Evolutionary conservation across 2,888 invertebrate species (phyloP).

Genomic region (Brachypterus glaber): DNA sequence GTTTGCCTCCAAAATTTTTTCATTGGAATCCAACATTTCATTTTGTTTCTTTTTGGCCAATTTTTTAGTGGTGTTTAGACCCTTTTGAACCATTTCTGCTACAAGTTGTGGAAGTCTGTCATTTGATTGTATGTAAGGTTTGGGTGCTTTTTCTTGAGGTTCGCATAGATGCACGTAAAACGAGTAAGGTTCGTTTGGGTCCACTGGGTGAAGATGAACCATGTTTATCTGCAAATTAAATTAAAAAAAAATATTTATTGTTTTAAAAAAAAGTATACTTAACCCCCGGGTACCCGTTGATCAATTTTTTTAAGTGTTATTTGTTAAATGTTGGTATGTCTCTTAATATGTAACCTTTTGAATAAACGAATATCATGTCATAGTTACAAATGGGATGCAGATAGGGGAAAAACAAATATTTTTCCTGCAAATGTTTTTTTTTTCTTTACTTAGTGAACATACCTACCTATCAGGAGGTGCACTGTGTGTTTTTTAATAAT

Average conservation of each 20-base stretch:
- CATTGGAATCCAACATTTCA: constrained; percentile 10
- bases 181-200: constrained; percentile 28
- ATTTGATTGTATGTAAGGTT: constrained; percentile 27
- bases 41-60: constrained; percentile 12
- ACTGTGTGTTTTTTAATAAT: too few species aligned
- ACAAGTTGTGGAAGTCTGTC: constrained; percentile 33
- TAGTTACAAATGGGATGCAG: too few species aligned
- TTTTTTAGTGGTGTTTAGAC: constrained; percentile 28
- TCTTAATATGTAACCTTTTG: too few species aligned
- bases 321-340: too few species aligned
- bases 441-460: too few species aligned
- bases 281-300: too few species aligned
- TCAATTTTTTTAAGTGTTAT: too few species aligned
- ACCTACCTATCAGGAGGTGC: too few species aligned
- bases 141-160: constrained; percentile 33
- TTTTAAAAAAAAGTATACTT: too few species aligned
- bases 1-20: constrained; percentile 7
- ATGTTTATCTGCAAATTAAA: constrained; percentile 35
- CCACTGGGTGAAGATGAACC: constrained; percentile 35
- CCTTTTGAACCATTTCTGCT: constrained; percentile 35
- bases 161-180: constrained; percentile 38
- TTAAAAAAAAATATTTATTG: neutral
- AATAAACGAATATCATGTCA: too few species aligned
- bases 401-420: too few species aligned
- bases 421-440: too few species aligned